These are phyloP conservation scores for Notothenia rossii DNA, from an alignment of 2,113 vertebrate genomes.

Conservation along the genomic window DNA sequence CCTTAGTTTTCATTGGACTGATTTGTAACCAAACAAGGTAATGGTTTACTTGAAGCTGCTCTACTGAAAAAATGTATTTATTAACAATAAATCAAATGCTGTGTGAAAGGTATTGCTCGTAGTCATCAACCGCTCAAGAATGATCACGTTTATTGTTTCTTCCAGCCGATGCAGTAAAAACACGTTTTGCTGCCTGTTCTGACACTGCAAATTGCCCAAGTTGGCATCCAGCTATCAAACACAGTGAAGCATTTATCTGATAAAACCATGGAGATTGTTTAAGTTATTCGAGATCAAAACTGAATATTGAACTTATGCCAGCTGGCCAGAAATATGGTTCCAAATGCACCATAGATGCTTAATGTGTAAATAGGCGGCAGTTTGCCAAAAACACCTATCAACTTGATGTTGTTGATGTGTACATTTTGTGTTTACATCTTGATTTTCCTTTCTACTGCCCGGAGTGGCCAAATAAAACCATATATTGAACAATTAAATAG, in stretches of 20 bases:
- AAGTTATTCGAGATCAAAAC: not conserved
- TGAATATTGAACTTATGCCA: not conserved
- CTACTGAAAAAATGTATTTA: not conserved
- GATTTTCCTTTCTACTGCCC: not conserved
- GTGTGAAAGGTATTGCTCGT: not conserved
- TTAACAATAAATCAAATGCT: not conserved
- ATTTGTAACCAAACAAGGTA: not conserved
- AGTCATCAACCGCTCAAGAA: not conserved
- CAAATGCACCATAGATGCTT: not conserved
- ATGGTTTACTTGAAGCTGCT: constrained; percentile 14
- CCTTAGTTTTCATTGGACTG: not conserved
- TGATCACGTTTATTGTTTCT: not conserved
- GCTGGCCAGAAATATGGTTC: not conserved
- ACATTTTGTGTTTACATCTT: not conserved
- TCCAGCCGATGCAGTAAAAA: not conserved
- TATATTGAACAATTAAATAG: not conserved
- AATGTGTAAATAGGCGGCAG: not conserved
- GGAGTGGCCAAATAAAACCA: not conserved
- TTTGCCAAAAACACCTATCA: not conserved
- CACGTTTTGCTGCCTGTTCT: not conserved
- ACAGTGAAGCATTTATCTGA: not conserved
- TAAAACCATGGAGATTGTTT: not conserved
- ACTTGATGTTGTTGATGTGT: not conserved
- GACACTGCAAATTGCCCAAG: not conserved
- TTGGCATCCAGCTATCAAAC: not conserved